Conservation (phyloP, 1,140 invertebrate species). For the Eumeta japonica region DNA sequence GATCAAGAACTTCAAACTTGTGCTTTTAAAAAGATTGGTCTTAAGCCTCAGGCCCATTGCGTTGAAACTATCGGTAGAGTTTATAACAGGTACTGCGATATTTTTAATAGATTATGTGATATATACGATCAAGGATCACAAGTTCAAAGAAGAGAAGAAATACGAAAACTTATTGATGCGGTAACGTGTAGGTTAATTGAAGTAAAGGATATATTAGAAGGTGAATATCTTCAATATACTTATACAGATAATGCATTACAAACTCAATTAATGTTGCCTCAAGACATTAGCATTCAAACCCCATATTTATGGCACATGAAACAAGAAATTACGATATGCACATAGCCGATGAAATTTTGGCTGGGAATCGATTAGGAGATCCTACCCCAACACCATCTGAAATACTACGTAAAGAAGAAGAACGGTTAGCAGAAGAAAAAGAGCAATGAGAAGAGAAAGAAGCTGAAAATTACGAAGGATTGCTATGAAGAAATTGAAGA, state of each 20-base stretch:
- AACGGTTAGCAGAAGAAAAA: conserved; percentile 27
- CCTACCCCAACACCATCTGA: conserved; percentile 37
- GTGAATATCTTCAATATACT: conserved; percentile 43
- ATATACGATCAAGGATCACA: conserved; percentile 49
- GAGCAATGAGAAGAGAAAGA: conserved; percentile 25
- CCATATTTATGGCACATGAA: conserved; percentile 47
- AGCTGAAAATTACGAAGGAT: conserved; percentile 28
- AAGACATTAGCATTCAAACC: conserved; percentile 37
- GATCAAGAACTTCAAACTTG: no score
- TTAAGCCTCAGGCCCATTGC: conserved; percentile 40
- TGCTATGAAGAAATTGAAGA: conserved; percentile 28
- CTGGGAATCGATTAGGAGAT: conserved; percentile 42
- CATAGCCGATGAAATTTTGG: conserved; percentile 40
- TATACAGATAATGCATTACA: conserved; percentile 44
- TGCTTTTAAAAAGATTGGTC: no score
- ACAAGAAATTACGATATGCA: conserved; percentile 41
- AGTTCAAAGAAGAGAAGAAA: conserved; percentile 36
- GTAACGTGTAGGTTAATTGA: conserved; percentile 39
- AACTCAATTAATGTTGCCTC: conserved; percentile 37
- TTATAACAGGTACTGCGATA: conserved; percentile 35
- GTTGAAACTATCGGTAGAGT: conserved; percentile 39
- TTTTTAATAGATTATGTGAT: conserved; percentile 45
- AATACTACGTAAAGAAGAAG: conserved; percentile 27
- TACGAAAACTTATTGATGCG: conserved; percentile 37
- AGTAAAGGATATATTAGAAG: conserved; percentile 33